These are phyloP conservation scores for Colistium nudipinnis DNA, from an alignment of 2,113 vertebrate species.

Conservation along the genomic window DNA sequence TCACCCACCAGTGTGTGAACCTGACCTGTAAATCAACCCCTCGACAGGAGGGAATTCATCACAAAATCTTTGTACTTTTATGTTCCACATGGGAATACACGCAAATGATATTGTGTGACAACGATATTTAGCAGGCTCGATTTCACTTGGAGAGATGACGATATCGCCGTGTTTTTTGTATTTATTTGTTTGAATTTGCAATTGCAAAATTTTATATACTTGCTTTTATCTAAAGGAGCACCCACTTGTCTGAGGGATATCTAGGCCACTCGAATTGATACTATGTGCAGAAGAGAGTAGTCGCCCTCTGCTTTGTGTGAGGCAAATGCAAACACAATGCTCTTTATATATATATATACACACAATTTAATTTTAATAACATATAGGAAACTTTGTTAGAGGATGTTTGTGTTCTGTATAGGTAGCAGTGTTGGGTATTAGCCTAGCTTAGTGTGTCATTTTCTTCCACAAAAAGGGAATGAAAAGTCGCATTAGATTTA, in stretches of 20 bases:
- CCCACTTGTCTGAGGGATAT: too few species aligned
- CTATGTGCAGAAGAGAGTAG: too few species aligned
- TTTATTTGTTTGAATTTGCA: background rate
- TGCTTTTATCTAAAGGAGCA: too few species aligned
- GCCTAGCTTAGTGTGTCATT: background rate
- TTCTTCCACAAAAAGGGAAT: background rate
- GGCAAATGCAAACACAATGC: too few species aligned
- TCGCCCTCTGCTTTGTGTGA: too few species aligned
- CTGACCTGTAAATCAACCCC: constrained; percentile 72
- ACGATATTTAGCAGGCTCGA: constrained; percentile 36
- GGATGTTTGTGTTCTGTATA: background rate
- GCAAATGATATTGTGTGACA: constrained; percentile 12
- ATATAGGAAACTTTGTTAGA: background rate
- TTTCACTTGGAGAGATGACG: background rate
- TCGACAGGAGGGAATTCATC: constrained; percentile 70
- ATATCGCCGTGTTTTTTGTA: too few species aligned
- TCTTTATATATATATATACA: too few species aligned
- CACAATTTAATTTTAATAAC: too few species aligned
- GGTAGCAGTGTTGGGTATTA: background rate
- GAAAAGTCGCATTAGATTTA: too few species aligned
- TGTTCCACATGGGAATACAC: constrained; percentile 21
- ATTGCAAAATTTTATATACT: too few species aligned
- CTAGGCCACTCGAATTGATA: too few species aligned
- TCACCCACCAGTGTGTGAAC: constrained; percentile 34
- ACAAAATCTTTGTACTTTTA: constrained; percentile 57